Conservation (phyloP, 2,797 vertebrate genomes). For the Argya squamiceps region DNA sequence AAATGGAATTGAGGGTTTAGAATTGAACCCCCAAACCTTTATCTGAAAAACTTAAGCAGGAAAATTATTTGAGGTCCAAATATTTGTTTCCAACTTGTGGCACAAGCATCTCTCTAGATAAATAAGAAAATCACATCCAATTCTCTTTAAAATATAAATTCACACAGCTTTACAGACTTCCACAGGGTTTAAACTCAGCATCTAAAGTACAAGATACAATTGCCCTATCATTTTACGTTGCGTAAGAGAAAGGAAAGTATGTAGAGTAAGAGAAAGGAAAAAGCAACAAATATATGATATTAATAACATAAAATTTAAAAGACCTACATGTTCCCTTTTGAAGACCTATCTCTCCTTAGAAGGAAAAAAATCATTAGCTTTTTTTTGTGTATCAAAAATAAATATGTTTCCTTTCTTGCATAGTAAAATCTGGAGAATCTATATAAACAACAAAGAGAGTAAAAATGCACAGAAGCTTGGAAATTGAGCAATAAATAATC, state of each 20-base stretch:
- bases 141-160: background rate
- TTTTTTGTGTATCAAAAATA: background rate
- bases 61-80: background rate
- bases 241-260: background rate
- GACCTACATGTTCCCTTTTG: fast-evolving
- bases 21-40: background rate
- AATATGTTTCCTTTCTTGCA: background rate
- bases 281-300: background rate
- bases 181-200: background rate
- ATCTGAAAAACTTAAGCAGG: background rate
- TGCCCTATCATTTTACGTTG: background rate
- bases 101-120: background rate
- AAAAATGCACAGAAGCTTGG: background rate
- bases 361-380: background rate
- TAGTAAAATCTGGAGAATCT: background rate
- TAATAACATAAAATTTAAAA: background rate
- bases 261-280: background rate
- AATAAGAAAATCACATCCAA: background rate
- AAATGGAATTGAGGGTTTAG: background rate
- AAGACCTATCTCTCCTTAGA: background rate
- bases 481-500: background rate
- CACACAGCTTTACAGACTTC: background rate
- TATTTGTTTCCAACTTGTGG: background rate
- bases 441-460: background rate
- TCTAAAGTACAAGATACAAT: background rate